phyloP scores from a whole-genome alignment of 37 sponge, comb jelly and placozoan genomes.

The Crambe crambe region DNA sequence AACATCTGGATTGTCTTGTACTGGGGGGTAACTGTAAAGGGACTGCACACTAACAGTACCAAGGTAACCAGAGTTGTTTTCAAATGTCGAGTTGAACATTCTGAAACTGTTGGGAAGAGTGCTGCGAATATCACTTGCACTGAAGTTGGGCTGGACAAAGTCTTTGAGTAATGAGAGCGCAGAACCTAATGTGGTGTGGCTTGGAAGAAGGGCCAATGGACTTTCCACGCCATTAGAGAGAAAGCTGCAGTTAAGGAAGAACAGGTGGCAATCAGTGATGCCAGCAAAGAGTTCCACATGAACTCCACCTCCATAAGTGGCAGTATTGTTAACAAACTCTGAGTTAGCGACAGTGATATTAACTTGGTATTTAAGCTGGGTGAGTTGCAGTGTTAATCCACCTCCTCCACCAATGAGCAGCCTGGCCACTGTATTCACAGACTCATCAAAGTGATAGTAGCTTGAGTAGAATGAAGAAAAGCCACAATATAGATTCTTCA shows the following conservation, averaged over 20 bases:
- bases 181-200: background rate
- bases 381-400: constrained; percentile 38
- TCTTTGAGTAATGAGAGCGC: background rate
- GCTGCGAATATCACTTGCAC: background rate
- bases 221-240: constrained; percentile 5
- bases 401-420: constrained; percentile 52
- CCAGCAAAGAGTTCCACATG: constrained; percentile 29
- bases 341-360: constrained; percentile 9
- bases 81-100: background rate
- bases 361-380: constrained; percentile 31
- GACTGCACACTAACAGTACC: constrained; percentile 23
- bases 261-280: constrained; percentile 4
- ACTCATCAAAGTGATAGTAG: background rate
- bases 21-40: background rate
- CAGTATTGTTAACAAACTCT: constrained; percentile 45
- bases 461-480: background rate
- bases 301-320: constrained; percentile 39
- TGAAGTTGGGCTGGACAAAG: background rate
- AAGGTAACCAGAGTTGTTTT: constrained; percentile 3
- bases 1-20: background rate
- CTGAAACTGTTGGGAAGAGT: background rate
- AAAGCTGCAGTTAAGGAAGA: constrained; percentile 39
- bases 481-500: constrained; percentile 46
- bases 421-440: no score
- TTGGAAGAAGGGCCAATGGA: background rate